Base-by-base conservation (phyloP, 2,797 vertebrate species). In the Aldrovandia affinis region DNA sequence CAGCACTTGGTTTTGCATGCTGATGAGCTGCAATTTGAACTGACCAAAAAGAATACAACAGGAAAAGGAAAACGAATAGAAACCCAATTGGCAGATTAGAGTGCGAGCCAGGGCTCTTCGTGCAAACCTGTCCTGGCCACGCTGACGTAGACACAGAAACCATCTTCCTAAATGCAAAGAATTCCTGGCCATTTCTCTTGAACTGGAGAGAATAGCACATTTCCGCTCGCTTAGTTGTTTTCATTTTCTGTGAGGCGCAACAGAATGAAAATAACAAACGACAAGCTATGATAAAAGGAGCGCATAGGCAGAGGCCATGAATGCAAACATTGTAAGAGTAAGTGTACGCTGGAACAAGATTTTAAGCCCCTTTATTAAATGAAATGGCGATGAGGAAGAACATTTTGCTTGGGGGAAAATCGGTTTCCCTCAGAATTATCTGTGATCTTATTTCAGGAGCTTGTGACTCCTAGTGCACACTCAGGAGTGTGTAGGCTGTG, bases 11-110 rank as follows among this genome's bases (percentile, higher is more conserved):
- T n/a, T 77, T 47, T 44, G 42, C 73, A 77, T n/a, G 73, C 20
- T 77, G 6, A 77, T 47, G n/a, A 77, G n/a, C 73, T 5, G 42
- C 73, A 77, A 77, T 47, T 5, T 3, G 18, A 47, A 47, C 39
- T 7, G n/a, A n/a, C n/a, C n/a, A n/a, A n/a, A n/a, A 25, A 44
- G 22, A 47, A 47, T 25, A 47, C 42, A 22, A 47, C 73, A 77
- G 73, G 73, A 77, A 47, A 44, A 22, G 14, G 20, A 44, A 44
- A 77, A 47, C 25, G 73, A 77, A 47, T 47, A 47, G 22, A 22
- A 44, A 77, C 68, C 47, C 73, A 77, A 77, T 20, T 47, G 25
- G 15, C 68, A 73, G 33, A 73, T 73, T 73, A 73, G 2, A 73
- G 36, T 22, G 8, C 2, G n/a, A n/a, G n/a, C n/a, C n/a, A 59